These are phyloP conservation scores for Holothuria leucospilota DNA, from an alignment of 53 echinoderm and acorn worm species.

Conservation along the genomic window DNA sequence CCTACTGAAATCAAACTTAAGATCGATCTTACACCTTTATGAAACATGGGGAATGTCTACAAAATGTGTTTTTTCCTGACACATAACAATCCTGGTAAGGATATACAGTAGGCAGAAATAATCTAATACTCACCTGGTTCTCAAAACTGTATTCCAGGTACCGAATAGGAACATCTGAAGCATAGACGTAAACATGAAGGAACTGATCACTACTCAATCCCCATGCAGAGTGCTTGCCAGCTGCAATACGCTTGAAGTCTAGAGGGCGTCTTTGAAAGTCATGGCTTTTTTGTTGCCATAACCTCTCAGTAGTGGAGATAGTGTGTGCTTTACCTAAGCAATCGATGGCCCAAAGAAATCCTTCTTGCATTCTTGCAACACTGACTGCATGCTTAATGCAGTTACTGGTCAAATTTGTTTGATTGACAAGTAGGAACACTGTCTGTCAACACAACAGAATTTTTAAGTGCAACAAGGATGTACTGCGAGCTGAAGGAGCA, in stretches of 20 bases:
- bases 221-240: conserved; percentile 83
- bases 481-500: no score
- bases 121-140: conserved; percentile 75
- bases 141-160: conserved; percentile 88
- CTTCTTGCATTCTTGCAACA: conserved; percentile 56
- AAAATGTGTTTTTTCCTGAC: background rate
- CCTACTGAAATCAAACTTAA: no score
- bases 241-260: conserved; percentile 86
- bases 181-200: conserved; percentile 81
- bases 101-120: background rate
- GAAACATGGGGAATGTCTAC: no score
- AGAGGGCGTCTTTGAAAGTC: conserved; percentile 72
- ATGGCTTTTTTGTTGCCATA: conserved; percentile 80
- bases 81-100: background rate
- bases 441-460: no score
- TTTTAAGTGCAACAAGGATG: no score
- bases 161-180: conserved; percentile 90
- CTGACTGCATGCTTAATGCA: conserved; percentile 16
- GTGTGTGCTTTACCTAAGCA: conserved; percentile 81
- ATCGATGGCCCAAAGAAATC: conserved; percentile 91
- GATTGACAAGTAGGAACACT: no score
- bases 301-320: conserved; percentile 76
- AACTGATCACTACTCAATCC: conserved; percentile 81
- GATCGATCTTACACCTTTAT: no score
- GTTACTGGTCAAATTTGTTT: no score